Base-by-base conservation (phyloP, 2,888 invertebrate species). In the Rhagonycha fulva region DNA sequence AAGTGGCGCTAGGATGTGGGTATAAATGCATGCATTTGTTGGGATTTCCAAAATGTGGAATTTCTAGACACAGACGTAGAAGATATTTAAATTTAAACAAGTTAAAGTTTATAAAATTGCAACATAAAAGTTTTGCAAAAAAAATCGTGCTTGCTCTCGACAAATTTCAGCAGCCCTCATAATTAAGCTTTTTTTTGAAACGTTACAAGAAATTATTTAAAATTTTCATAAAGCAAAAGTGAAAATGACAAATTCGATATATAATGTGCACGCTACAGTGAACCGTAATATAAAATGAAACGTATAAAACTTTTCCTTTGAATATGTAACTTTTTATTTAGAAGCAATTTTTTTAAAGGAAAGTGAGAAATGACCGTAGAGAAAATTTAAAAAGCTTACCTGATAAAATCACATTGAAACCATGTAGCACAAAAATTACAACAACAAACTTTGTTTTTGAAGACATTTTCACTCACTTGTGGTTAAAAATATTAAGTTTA, bases 371-470 rank as follows among this genome's bases (percentile, higher is more conserved):
- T 47, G 47, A 32, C 47, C n/a, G n/a, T 47, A 47, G 47, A 47
- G 66, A 23, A 70, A 70, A 70, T 61, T 61, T 61, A 23, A 23
- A 70, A 61, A 7, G 9, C 70, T 70, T 70, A 70, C 70, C 70
- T 70, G 70, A 70, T 61, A 70, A 70, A 61, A 70, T 61, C 24
- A 26, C 14, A 9, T 14, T 24, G 61, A 60, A 70, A 14, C 24
- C 60, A 14, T 70, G 23, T 26, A 70, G 24, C 24, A 70, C 70
- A 14, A 70, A 14, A 11, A 26, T 61, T 70, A n/a, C 11, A 1
- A 70, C 60, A 14, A 61, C 60, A 70, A 70, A 9, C 11, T 24
- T 24, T 11, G 24, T 14, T 24, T 26, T 24, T 60, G 24, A 28
- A 24, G 61, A 70, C 70, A 70, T 70, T 70, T 70, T 47, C 70